phyloP scores from a whole-genome alignment of 2,888 invertebrate species.

The Phaedon cochleariae region DNA sequence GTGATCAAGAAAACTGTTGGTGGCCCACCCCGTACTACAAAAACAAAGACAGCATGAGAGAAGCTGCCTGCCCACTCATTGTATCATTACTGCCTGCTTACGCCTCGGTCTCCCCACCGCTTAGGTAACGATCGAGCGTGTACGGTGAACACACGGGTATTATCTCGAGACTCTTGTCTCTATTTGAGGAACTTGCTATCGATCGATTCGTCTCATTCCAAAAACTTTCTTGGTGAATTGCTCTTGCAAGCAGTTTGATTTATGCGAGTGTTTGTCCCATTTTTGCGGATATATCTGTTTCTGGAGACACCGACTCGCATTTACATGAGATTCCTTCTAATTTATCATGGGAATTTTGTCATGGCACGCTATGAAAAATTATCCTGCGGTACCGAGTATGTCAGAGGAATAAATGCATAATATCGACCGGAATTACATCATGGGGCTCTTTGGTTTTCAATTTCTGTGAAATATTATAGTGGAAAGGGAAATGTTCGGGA shows the following conservation, averaged over 20 bases:
- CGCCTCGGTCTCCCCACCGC: no score
- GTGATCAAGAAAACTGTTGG: no score
- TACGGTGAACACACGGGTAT: no score
- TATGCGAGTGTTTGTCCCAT: constrained; percentile 52
- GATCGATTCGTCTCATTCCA: constrained; percentile 45
- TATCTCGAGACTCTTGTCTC: no score
- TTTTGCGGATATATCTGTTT: constrained; percentile 49
- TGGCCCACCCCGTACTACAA: no score
- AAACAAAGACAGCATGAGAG: no score
- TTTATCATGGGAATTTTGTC: constrained; percentile 37
- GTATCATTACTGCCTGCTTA: no score
- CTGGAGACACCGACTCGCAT: constrained; percentile 45
- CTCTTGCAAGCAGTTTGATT: constrained; percentile 49
- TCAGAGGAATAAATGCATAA: constrained; percentile 17
- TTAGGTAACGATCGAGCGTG: no score
- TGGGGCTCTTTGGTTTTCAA: background rate
- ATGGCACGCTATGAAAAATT: constrained; percentile 14
- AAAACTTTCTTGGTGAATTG: constrained; percentile 51
- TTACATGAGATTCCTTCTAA: constrained; percentile 42
- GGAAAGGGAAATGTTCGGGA: background rate
- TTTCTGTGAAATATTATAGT: background rate
- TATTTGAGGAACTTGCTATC: constrained; percentile 37
- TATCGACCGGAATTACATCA: background rate
- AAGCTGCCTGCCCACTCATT: no score
- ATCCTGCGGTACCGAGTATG: constrained; percentile 23